Percentiles rank a stretch among this genome's conserved stretches.
Evolutionary conservation across 2,113 vertebrate species (phyloP).

Genomic region (Oreotrochilus melanogaster): DNA sequence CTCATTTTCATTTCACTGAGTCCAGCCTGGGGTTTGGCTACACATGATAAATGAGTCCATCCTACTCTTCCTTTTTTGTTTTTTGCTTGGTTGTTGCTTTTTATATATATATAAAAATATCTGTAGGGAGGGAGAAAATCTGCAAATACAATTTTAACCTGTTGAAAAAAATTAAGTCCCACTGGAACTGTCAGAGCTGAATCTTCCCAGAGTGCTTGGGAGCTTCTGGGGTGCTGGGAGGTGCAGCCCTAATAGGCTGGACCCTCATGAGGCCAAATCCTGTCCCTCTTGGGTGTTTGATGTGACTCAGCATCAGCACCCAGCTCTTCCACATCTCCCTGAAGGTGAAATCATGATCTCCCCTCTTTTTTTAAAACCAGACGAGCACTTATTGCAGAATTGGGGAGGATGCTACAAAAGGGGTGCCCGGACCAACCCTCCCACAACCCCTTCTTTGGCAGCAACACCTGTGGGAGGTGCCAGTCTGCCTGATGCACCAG

Average conservation of each 20-base stretch:
- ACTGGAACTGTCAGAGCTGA: neutral
- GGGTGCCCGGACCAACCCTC: neutral
- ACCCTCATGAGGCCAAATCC: neutral
- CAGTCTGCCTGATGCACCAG: neutral
- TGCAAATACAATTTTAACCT: neutral
- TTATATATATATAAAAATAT: too few relatives aligned
- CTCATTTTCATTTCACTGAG: conserved; percentile 40
- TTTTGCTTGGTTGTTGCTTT: too few relatives aligned
- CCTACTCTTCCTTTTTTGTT: neutral
- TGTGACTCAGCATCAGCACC: neutral
- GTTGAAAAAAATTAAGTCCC: neutral
- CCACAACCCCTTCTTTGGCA: neutral
- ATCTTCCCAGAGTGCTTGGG: fast-evolving
- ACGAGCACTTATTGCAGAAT: neutral
- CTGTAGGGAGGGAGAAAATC: neutral
- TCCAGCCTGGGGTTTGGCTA: neutral
- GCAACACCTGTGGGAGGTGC: neutral
- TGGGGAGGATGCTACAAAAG: fast-evolving
- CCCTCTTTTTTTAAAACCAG: neutral
- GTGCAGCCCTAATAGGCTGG: neutral
- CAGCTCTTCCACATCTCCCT: fast-evolving
- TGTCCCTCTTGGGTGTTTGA: neutral
- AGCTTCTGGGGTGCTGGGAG: too few relatives aligned
- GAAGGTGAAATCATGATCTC: neutral
- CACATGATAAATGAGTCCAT: conserved; percentile 26